Conservation (phyloP, 2,888 invertebrate genomes). For the Melanotus villosus region DNA sequence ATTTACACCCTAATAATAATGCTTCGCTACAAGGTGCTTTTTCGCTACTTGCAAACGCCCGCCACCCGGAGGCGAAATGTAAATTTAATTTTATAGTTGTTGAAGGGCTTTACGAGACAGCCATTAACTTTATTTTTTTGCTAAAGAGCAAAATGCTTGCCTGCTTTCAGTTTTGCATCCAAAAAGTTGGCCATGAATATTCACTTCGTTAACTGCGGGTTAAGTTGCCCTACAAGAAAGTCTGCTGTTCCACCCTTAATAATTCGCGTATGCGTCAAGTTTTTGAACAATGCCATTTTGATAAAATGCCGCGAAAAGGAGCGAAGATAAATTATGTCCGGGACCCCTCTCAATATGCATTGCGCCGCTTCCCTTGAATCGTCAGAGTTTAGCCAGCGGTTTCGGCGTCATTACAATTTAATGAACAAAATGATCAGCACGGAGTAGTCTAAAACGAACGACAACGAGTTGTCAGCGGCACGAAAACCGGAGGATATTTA, state of each 20-base stretch:
- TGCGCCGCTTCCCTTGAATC: background rate
- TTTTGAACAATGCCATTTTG: constrained; percentile 8
- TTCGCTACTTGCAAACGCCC: constrained; percentile 31
- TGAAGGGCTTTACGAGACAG: constrained; percentile 35
- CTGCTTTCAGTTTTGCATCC: constrained; percentile 4
- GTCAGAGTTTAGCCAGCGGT: background rate
- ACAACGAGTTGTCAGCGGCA: constrained; percentile 10
- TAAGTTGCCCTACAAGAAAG: constrained; percentile 8
- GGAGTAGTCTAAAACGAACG: constrained; percentile 4
- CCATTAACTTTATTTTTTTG: constrained; percentile 32
- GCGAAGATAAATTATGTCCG: constrained; percentile 5
- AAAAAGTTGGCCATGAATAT: constrained; percentile 12
- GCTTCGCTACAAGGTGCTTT: constrained; percentile 35
- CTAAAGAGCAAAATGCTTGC: constrained; percentile 21
- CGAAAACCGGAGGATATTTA: constrained; percentile 15
- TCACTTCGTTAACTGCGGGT: constrained; percentile 22
- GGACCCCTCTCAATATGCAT: constrained; percentile 16
- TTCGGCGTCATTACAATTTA: constrained; percentile 17
- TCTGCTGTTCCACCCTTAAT: constrained; percentile 5
- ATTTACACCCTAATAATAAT: constrained; percentile 40
- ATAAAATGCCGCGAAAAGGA: constrained; percentile 3
- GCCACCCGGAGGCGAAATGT: constrained; percentile 29
- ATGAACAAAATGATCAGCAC: constrained; percentile 12
- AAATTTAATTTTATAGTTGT: constrained; percentile 44
- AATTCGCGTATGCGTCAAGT: constrained; percentile 16